Percentiles rank a stretch among this genome's conserved stretches.
phyloP scores from a whole-genome alignment of 2,797 vertebrate genomes.

The Silurus aristotelis region DNA sequence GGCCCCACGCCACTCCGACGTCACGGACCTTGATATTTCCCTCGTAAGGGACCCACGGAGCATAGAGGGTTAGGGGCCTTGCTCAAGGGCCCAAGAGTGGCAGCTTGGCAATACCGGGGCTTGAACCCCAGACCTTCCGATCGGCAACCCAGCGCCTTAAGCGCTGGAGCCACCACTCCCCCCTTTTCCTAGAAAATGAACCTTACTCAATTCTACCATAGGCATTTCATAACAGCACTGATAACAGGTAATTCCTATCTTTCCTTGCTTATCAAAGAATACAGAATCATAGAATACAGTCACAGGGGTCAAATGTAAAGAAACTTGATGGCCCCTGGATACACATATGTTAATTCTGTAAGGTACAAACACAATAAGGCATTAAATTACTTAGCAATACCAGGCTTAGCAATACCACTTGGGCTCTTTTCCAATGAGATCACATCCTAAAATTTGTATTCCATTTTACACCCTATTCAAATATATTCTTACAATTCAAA shows the following conservation, averaged over 20 bases:
- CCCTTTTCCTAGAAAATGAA: constrained; percentile 4
- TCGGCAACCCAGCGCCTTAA: too few relatives aligned
- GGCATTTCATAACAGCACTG: constrained; percentile 27
- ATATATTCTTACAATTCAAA: too few relatives aligned
- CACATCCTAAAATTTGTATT: neutral
- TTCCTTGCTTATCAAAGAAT: constrained; percentile 4
- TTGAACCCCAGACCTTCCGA: too few relatives aligned
- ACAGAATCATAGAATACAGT: too few relatives aligned
- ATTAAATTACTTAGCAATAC: neutral
- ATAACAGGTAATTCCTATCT: constrained; percentile 41
- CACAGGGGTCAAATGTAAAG: neutral
- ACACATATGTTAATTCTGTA: neutral
- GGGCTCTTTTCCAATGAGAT: neutral
- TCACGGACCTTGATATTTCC: too few relatives aligned
- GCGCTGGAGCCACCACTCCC: too few relatives aligned
- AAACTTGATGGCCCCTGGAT: neutral
- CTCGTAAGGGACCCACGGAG: too few relatives aligned
- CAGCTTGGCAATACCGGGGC: too few relatives aligned
- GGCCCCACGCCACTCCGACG: too few relatives aligned
- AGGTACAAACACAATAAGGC: neutral
- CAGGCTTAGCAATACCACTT: neutral
- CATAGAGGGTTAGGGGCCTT: too few relatives aligned
- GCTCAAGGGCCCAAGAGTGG: too few relatives aligned
- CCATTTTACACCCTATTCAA: neutral
- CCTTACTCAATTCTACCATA: neutral